These are phyloP conservation scores for Heteropelma amictum DNA, from an alignment of 2,888 invertebrate species.

Conservation along the genomic window DNA sequence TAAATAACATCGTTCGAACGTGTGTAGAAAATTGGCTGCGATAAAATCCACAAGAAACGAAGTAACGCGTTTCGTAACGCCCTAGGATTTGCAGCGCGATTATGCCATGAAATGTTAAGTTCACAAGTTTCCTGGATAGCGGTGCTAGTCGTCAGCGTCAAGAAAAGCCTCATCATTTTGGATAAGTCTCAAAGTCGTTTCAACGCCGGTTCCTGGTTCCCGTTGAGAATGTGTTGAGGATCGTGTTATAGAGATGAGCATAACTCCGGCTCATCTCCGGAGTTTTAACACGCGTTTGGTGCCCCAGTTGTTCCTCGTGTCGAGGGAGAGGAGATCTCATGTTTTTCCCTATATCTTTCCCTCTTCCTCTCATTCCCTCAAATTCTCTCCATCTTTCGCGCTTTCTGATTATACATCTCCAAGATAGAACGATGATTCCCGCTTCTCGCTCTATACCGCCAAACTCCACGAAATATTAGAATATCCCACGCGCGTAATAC, in stretches of 20 bases:
- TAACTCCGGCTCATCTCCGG: slow-evolving; percentile 30
- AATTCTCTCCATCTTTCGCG: not conserved
- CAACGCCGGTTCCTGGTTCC: slow-evolving; percentile 16
- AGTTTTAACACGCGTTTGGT: slow-evolving; percentile 43
- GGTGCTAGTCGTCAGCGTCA: slow-evolving; percentile 25
- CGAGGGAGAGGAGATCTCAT: slow-evolving; percentile 1
- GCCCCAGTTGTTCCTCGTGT: slow-evolving; percentile 43
- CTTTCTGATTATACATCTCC: not conserved
- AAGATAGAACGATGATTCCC: slow-evolving; percentile 5
- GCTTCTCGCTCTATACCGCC: slow-evolving; percentile 10
- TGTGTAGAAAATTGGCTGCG: too few relatives aligned
- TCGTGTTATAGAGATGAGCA: slow-evolving; percentile 37
- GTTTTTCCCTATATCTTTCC: slow-evolving; percentile 16
- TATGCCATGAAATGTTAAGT: too few relatives aligned
- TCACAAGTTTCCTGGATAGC: slow-evolving; percentile 3
- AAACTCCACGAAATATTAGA: slow-evolving; percentile 61
- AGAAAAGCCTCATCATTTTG: slow-evolving; percentile 28
- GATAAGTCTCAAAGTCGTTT: slow-evolving; percentile 47
- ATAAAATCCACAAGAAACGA: too few relatives aligned
- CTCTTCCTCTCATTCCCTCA: not conserved
- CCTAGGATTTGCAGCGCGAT: too few relatives aligned
- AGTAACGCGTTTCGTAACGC: too few relatives aligned
- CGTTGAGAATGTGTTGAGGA: slow-evolving; percentile 31
- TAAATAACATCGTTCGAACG: too few relatives aligned
- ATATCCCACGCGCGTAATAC: slow-evolving; percentile 76